These are phyloP conservation scores for Clusia tigrina DNA, from an alignment of 2,888 invertebrate species.

Conservation along the genomic window DNA sequence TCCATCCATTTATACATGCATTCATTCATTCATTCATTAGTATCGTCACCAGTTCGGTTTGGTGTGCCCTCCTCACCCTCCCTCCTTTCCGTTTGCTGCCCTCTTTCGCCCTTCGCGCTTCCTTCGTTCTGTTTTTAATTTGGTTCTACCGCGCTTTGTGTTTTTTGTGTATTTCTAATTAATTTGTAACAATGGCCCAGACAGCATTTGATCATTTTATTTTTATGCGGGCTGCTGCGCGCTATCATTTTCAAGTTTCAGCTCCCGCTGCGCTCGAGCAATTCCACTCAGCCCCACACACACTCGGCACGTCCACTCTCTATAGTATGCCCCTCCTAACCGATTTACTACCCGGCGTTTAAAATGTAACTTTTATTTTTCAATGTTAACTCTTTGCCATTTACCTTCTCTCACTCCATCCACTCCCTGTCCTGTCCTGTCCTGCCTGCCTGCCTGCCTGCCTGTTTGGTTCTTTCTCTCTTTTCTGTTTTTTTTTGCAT, in stretches of 20 bases:
- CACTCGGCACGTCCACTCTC: slow-evolving; percentile 6
- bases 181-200: slow-evolving; percentile 12
- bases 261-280: no score
- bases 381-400: slow-evolving; percentile 47
- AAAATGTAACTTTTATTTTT: slow-evolving; percentile 57
- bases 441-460: no score
- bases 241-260: neutral
- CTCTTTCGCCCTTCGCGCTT: no score
- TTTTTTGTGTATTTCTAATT: neutral
- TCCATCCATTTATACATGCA: no score
- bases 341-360: neutral
- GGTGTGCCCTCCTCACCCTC: no score
- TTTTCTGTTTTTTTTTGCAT: no score
- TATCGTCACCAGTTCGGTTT: no score
- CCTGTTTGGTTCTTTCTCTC: no score
- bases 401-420: neutral
- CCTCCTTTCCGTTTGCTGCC: no score
- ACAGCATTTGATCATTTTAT: slow-evolving; percentile 13
- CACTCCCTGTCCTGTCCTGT: slow-evolving; percentile 12
- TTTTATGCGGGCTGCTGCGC: neutral
- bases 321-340: slow-evolving; percentile 28
- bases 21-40: no score
- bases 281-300: neutral
- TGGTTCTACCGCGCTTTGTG: no score
- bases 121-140: no score